Evolutionary conservation across 2,797 vertebrate species (phyloP), one percentile per base, ranked within the genome.

Genomic region (Botia kubotai): DNA sequence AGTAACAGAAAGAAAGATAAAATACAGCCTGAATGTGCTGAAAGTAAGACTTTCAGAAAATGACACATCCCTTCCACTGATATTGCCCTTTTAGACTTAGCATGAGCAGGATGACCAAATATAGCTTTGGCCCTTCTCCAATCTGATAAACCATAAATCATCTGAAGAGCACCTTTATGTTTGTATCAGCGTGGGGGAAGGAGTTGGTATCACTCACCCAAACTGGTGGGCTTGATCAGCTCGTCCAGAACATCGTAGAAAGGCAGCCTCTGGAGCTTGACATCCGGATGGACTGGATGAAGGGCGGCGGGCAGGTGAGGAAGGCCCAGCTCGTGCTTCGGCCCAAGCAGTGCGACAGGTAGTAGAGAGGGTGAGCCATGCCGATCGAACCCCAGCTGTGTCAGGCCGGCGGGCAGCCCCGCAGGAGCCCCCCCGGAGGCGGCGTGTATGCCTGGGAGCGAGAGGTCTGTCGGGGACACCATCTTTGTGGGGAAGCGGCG

Each of bases 401-500:
- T 95, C 63, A 99, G 94, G 84, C 96, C 83, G 53, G 95, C 90
- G 6, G 97, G 94, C 91, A 99, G 93, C 77, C 90, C 91, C 21
- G 75, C 53, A 6, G 81, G 71, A 10, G 72, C 14, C 4, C 68
- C 79, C 29, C 91, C 90, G 76, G 92, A 89, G 87, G 95, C 94
- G 83, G 97, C 95, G 88, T 98, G 98, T 77, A 98, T 95, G 13
- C 92, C 93, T 57, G 97, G 90, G 80, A 98, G 89, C 39, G 97
- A 95, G 79, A 99, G 94, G 90, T 99, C 97, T 87, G 97, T 96
- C 0, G 98, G 97, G 1, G 95, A 97, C 91, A 99, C 95, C 93
- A 99, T 98, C 92, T 99, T 99, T 91, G 97, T 96, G 26, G 98
- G 98, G 91, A 99, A 99, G 80, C 98, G 95, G n/a, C 98, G 94